Evolutionary conservation across 2,888 invertebrate species (phyloP).

Genomic region (Eudasyphora cyanicolor): DNA sequence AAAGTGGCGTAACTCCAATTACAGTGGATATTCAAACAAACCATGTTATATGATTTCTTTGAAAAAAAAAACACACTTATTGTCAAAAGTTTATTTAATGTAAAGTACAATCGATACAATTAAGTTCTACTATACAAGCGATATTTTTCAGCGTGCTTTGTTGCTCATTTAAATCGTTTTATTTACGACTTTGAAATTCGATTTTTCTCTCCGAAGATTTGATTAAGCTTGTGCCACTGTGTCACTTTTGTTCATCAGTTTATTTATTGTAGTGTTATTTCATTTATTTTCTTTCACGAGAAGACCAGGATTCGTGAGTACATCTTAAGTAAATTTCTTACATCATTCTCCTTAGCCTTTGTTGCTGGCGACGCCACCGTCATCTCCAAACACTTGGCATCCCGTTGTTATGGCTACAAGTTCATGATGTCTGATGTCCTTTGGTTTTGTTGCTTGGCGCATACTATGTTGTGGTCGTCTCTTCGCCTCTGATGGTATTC

Average conservation of each 20-base stretch:
- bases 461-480: not conserved
- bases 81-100: no score
- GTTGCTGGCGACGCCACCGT: not conserved
- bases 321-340: constrained; percentile 19
- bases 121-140: no score
- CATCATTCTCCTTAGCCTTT: not conserved
- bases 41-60: no score
- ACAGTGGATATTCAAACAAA: no score
- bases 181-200: no score
- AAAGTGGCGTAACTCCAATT: no score
- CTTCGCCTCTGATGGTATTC: not conserved
- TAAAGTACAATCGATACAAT: no score
- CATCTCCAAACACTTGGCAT: constrained; percentile 10
- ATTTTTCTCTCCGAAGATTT: no score
- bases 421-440: constrained; percentile 44
- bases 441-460: not conserved
- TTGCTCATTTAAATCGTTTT: no score
- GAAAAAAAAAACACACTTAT: no score
- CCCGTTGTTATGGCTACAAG: constrained; percentile 48
- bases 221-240: not conserved
- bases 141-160: no score
- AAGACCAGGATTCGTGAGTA: not conserved
- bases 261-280: not conserved
- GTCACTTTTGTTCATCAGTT: not conserved
- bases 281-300: constrained; percentile 7